Conservation (phyloP, 2,888 invertebrate genomes). For the Geotrupes spiniger region DNA sequence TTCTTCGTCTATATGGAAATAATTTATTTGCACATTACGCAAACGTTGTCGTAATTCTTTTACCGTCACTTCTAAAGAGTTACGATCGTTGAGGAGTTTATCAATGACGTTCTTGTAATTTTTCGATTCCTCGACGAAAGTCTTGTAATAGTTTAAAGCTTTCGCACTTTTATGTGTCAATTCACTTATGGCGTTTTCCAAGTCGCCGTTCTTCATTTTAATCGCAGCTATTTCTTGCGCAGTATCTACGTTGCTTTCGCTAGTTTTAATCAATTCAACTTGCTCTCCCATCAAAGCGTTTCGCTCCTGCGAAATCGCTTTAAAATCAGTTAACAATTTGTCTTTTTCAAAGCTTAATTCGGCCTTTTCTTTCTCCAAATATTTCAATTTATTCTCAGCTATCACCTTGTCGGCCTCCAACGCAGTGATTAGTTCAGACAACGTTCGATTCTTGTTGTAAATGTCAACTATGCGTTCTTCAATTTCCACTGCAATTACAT, state of each 20-base stretch:
- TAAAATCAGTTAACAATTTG: slow-evolving; percentile 34
- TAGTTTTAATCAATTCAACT: slow-evolving; percentile 13
- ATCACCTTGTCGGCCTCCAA: slow-evolving; percentile 33
- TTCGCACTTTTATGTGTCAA: slow-evolving; percentile 26
- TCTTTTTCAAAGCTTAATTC: slow-evolving; percentile 21
- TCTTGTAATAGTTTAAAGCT: slow-evolving; percentile 25
- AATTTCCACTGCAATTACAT: slow-evolving; percentile 22
- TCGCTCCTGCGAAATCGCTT: slow-evolving; percentile 38
- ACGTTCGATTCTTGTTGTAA: slow-evolving; percentile 17
- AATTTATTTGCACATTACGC: slow-evolving; percentile 26
- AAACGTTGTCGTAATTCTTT: slow-evolving; percentile 26
- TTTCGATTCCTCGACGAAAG: slow-evolving; percentile 25
- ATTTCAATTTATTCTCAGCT: slow-evolving; percentile 32
- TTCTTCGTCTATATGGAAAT: slow-evolving; percentile 25
- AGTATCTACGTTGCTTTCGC: slow-evolving; percentile 8
- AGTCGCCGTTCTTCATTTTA: slow-evolving; percentile 22
- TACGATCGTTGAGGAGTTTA: slow-evolving; percentile 21
- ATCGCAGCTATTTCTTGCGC: slow-evolving; percentile 18
- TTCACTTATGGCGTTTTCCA: slow-evolving; percentile 30
- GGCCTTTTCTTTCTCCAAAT: slow-evolving; percentile 34
- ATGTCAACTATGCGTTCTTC: slow-evolving; percentile 26
- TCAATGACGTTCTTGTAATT: slow-evolving; percentile 23
- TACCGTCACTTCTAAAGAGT: slow-evolving; percentile 9
- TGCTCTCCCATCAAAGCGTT: slow-evolving; percentile 25
- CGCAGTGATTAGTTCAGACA: slow-evolving; percentile 21